Base-by-base conservation (phyloP, 2,113 vertebrate species). In the Corydoras maculifer region DNA sequence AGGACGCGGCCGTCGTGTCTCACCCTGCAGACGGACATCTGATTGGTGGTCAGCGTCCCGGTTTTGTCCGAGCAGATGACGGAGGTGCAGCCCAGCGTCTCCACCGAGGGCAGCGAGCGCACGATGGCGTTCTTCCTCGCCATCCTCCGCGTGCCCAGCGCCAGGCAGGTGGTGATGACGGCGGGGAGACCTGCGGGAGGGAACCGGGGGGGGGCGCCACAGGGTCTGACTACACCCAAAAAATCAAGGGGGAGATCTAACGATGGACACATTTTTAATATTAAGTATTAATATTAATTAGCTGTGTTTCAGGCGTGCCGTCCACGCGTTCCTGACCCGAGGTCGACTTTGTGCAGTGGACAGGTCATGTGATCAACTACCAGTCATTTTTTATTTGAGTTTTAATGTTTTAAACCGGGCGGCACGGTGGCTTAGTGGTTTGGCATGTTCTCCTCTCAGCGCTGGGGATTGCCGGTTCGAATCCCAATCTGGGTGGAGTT, bases 121-220 rank as follows among this genome's bases (percentile, higher is more conserved):
- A 91, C 89, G 0, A 91, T 90, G 43, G 89, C 89, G 1, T 91
- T 91, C 75, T 91, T 91, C 18, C 88, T 83, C 53, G 89, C 89
- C 88, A 90, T 90, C 69, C 88, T 85, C 31, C 88, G 80, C 11
- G 88, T 90, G 9, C 89, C 89, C 73, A 90, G 82, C 0, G 94
- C 94, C 79, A 96, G 81, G 80, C 94, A 96, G 65, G 94, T 96
- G 35, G 94, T 96, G 81, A 95, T 90, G 58, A 90, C 88, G 0
- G 88, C 89, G 30, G 89, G 89, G 13, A 91, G 89, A 65, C 88
- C 88, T 95, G 78, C 4, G 29, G 3, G 25, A 62, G 1, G 10
- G 12, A 48, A 51, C 35, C 61, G 8, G 43, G 9, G 48, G 31
- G 49, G 31, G 54, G 30, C 18, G 18, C 18, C 18, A 35, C 18